Base-by-base conservation (phyloP, 1,140 invertebrate species). In the Drusus annulatus region DNA sequence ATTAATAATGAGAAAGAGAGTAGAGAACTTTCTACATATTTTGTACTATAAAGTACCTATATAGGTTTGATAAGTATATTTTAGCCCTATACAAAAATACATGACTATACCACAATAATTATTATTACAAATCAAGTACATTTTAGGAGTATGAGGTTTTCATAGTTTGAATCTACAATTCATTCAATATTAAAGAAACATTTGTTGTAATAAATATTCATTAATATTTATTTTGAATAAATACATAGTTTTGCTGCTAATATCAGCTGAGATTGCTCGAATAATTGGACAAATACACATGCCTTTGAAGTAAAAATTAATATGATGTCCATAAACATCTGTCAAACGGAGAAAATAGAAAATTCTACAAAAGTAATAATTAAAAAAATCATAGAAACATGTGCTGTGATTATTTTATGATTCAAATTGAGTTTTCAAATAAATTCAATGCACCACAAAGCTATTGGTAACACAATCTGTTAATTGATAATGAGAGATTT, bases 1-100 rank as follows among this genome's bases (percentile, higher is more conserved):
- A 54, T 73, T 73, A 79, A 69, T 68, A 51, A 45, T 45, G 77
- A 79, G 77, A 58, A 73, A 73, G 69, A 79, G 56, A 79, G 77
- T 79, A 79, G 68, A 79, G 52, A 31, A 79, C 68, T 79, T 80
- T 80, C 78, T 80, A 80, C 69, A 75, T 60, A 75, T 80, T 79
- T 80, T 80, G 78, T 80, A 80, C 78, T 76, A 80, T 80, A 60
- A 80, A 80, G 78, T 80, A 80, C 78, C 78, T 80, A 80, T 80
- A 80, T 75, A 80, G 78, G 78, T 80, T 36, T 80, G 58, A 80
- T 75, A 80, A 74, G 50, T 80, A 80, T 79, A 74, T 75, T 80
- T 80, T 68, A 75, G 60, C 73, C 58, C 78, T 80, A 80, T 80
- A 80, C 78, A 80, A 80, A 80, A 80, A 80, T 80, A 80, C 71